Percentiles rank a stretch among this genome's conserved stretches.
Evolutionary conservation across 2,797 vertebrate species (phyloP).

Genomic region (Emys orbicularis): DNA sequence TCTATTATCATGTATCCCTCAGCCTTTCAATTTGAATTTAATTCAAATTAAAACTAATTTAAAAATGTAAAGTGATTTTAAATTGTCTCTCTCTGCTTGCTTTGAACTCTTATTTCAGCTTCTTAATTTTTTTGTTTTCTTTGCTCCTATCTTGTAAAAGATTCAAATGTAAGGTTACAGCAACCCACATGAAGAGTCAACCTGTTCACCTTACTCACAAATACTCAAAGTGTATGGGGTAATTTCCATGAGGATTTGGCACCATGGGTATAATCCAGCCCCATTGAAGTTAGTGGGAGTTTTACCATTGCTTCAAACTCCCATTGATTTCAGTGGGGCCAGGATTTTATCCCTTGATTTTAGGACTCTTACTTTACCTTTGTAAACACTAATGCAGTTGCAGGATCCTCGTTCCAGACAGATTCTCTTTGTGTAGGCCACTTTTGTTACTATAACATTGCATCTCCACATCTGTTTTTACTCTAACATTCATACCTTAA

Average conservation of each 20-base stretch:
- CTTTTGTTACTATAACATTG: not conserved
- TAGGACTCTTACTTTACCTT: conserved; percentile 6
- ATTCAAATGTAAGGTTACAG: conserved; percentile 34
- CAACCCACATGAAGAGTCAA: not conserved
- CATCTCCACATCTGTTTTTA: conserved; percentile 18
- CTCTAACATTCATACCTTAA: conserved; percentile 39
- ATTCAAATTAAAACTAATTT: conserved; percentile 75
- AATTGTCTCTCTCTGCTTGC: conserved; percentile 61
- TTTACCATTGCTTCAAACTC: not conserved
- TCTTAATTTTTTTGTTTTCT: conserved; percentile 67
- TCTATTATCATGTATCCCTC: conserved; percentile 55
- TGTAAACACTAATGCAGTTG: conserved; percentile 3
- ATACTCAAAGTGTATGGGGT: not conserved
- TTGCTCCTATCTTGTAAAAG: conserved; percentile 62
- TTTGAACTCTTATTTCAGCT: conserved; percentile 72
- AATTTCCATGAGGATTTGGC: not conserved
- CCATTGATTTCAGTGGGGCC: not conserved
- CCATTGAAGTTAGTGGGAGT: not conserved
- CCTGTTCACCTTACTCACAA: rapidly evolving
- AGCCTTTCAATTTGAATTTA: conserved; percentile 13
- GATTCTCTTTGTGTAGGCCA: conserved; percentile 6
- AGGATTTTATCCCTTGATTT: not conserved
- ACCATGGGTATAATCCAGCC: not conserved
- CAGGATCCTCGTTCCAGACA: not conserved
- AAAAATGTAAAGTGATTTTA: conserved; percentile 70